Percentiles rank a stretch among this genome's conserved stretches.
These are phyloP conservation scores for Bursaphelenchus okinawaensis DNA, from an alignment of 2,888 invertebrate genomes.

Conservation along the genomic window DNA sequence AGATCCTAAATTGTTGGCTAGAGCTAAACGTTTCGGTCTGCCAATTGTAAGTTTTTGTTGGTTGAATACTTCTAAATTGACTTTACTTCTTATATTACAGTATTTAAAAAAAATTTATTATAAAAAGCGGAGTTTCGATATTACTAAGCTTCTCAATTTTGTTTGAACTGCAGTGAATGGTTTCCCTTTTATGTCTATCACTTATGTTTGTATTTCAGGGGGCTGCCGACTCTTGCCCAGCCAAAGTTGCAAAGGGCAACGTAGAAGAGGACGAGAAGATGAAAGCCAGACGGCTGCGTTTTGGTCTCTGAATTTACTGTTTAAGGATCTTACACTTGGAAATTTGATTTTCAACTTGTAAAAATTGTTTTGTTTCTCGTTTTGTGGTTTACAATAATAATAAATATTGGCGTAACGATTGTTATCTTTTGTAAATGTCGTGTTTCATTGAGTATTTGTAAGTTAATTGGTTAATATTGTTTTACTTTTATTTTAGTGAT, in stretches of 20 bases:
- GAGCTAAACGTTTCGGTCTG: slow-evolving; percentile 19
- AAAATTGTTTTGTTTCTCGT: no score
- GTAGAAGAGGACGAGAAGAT: slow-evolving; percentile 5
- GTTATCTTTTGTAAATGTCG: not conserved
- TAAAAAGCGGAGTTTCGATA: no score
- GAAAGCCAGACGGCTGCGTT: slow-evolving; percentile 2
- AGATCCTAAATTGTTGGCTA: not conserved
- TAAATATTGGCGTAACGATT: not conserved
- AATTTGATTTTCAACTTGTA: not conserved
- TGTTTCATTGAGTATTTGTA: not conserved
- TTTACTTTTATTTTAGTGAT: no score
- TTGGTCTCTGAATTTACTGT: slow-evolving; percentile 1
- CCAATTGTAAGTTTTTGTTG: slow-evolving; percentile 5
- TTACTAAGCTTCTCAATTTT: no score
- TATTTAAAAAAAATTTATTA: no score
- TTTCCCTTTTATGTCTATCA: not conserved
- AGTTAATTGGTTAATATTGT: no score
- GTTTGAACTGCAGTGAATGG: not conserved
- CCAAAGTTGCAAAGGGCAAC: not conserved
- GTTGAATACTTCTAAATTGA: no score
- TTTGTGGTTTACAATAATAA: not conserved
- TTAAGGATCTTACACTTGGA: not conserved
- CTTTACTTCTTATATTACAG: no score
- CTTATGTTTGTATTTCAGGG: not conserved
- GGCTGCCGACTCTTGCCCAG: not conserved